Conservation (phyloP, 2,888 invertebrate genomes). For the Pyrochroa serraticornis region DNA sequence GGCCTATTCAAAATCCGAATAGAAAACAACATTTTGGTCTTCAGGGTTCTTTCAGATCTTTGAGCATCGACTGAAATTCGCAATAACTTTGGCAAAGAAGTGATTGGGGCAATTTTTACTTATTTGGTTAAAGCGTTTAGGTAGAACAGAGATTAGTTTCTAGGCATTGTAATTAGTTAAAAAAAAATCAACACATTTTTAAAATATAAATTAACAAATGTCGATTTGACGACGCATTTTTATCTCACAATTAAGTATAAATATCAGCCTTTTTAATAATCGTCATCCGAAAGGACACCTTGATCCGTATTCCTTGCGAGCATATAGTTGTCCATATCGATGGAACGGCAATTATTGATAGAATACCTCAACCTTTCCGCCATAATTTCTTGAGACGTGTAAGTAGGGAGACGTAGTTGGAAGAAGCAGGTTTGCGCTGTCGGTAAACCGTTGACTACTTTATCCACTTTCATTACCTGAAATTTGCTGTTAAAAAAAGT, state of each 20-base stretch:
- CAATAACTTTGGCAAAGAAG: too few species aligned
- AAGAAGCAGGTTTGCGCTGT: slow-evolving; percentile 70
- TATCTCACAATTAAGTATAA: neutral
- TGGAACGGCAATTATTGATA: slow-evolving; percentile 70
- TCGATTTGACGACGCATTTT: neutral
- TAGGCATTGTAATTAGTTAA: too few species aligned
- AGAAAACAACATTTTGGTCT: slow-evolving; percentile 49
- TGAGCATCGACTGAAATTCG: slow-evolving; percentile 62
- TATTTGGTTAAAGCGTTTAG: neutral
- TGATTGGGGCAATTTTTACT: neutral
- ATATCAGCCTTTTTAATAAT: slow-evolving; percentile 45
- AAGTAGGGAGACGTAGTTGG: slow-evolving; percentile 67
- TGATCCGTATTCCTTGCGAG: slow-evolving; percentile 64
- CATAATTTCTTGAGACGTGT: slow-evolving; percentile 65
- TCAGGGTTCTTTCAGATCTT: slow-evolving; percentile 65
- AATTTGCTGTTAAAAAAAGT: slow-evolving; percentile 24
- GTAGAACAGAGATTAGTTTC: too few species aligned
- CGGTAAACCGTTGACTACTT: slow-evolving; percentile 65
- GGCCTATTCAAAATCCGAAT: slow-evolving; percentile 54
- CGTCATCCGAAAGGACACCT: slow-evolving; percentile 59
- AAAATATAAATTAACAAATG: neutral
- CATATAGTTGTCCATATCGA: slow-evolving; percentile 75
- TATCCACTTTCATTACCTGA: slow-evolving; percentile 64
- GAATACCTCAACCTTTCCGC: slow-evolving; percentile 68
- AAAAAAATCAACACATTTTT: neutral